Evolutionary conservation across 2,797 vertebrate species (phyloP), one percentile per base, ranked within the genome.

Genomic region (Nannoperca australis): DNA sequence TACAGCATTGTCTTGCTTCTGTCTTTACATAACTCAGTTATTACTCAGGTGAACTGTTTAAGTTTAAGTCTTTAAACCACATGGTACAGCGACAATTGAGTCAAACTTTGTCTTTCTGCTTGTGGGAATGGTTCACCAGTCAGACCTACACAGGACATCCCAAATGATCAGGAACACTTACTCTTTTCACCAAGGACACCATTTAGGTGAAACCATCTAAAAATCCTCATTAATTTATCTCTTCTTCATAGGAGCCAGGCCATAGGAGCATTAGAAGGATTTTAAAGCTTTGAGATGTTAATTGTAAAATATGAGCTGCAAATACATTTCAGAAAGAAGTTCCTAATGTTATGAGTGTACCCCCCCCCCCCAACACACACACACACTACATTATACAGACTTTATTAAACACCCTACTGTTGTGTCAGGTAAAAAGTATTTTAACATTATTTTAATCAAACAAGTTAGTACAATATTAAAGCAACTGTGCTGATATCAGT

Each of bases 21-120:
- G 55, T 51, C 36, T 81, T 58, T 30, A 62, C 47, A 61, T 72
- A 45, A 44, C 40, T 53, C 67, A 54, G 54, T 20, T 86, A 54
- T 54, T 51, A 8, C 40, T 55, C 34, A 53, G 4, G 18, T 55
- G 42, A 54, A 13, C 47, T 17, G 22, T 22, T 42, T 24, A n/a
- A 18, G 36, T 30, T 14, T 27, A 67, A 27, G 22, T 34, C 24
- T 42, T 72, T 47, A 38, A 61, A 61, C 2, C 30, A 32, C 24
- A 56, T 42, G 42, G 51, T 18, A 32, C 42, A 38, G 17, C 15
- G 54, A 40, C 2, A 36, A 7, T 49, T n/a, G 4, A 27, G 34
- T 58, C 17, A 58, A 58, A 45, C n/a, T 27, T 27, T 27, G 24
- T 59, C 17, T 54, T 55, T 20, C 54, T 22, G 54, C 54, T 58